A percentile compares a stretch with the other conserved stretches of the same genome.
These are phyloP conservation scores for Pinna nobilis DNA, from an alignment of 1,140 invertebrate species.

Conservation along the genomic window DNA sequence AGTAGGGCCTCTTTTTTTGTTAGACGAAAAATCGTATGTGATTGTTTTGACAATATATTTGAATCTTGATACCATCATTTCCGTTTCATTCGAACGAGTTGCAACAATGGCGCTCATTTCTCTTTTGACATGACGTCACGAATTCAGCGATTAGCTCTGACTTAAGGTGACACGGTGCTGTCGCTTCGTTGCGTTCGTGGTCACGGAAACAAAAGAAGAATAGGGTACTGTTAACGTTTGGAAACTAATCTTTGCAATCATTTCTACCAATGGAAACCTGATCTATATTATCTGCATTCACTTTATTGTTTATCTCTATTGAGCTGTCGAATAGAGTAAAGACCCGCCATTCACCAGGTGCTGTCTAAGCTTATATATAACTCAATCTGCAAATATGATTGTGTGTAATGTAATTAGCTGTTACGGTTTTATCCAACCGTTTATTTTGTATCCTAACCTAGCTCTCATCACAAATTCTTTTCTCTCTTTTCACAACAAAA, in stretches of 20 bases:
- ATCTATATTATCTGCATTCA: conserved; percentile 11
- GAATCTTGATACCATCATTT: conserved; percentile 12
- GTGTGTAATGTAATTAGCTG: too few species aligned
- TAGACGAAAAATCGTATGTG: background rate
- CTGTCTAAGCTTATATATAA: too few species aligned
- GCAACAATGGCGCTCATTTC: conserved; percentile 16
- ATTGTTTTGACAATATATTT: conserved; percentile 12
- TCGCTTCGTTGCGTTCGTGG: conserved; percentile 12
- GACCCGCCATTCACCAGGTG: conserved; percentile 13
- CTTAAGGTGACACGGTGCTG: background rate
- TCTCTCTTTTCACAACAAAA: too few species aligned
- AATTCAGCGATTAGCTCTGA: background rate
- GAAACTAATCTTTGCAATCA: conserved; percentile 17
- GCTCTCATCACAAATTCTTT: too few species aligned
- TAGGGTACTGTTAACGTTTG: conserved; percentile 18
- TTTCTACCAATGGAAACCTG: conserved; percentile 1
- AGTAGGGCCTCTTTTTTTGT: conserved; percentile 2
- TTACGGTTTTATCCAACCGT: too few species aligned
- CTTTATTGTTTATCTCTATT: conserved; percentile 2
- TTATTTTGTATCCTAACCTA: too few species aligned
- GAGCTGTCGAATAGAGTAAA: conserved; percentile 6
- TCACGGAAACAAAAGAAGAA: conserved; percentile 8
- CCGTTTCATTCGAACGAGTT: conserved; percentile 14
- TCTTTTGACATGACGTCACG: conserved; percentile 18
- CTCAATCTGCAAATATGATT: too few species aligned